These are phyloP conservation scores for Epizoanthus ramosus DNA, from an alignment of 92 coral and sea anemone genomes.

Conservation along the genomic window DNA sequence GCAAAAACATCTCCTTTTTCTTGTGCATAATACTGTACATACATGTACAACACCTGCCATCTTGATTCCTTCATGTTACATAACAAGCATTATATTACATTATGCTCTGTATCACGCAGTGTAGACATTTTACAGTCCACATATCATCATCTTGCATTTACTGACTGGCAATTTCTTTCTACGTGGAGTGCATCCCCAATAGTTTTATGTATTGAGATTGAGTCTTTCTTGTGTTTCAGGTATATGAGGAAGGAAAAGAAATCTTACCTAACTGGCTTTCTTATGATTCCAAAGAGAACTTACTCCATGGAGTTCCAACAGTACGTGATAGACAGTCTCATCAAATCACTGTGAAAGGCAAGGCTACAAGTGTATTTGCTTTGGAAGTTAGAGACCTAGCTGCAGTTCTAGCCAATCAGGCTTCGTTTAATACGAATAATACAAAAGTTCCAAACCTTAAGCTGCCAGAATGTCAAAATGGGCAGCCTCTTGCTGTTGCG, in stretches of 20 bases:
- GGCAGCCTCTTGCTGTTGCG: slow-evolving; percentile 87
- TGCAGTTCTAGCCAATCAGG: slow-evolving; percentile 48
- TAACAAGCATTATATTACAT: too few relatives aligned
- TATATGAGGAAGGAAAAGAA: slow-evolving; percentile 72
- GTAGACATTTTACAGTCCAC: too few relatives aligned
- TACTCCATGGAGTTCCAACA: slow-evolving; percentile 83
- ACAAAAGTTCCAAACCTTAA: slow-evolving; percentile 71
- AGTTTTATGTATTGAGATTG: neutral
- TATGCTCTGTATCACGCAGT: too few relatives aligned
- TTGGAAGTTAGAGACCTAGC: slow-evolving; percentile 82
- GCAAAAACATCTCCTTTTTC: too few relatives aligned
- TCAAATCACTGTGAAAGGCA: slow-evolving; percentile 61
- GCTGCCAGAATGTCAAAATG: slow-evolving; percentile 69
- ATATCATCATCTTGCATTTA: too few relatives aligned
- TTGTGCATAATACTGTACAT: too few relatives aligned
- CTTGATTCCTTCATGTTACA: too few relatives aligned
- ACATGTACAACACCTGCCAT: too few relatives aligned
- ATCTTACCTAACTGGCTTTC: slow-evolving; percentile 92
- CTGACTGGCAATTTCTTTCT: too few relatives aligned
- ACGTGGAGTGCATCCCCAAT: too few relatives aligned
- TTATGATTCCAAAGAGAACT: slow-evolving; percentile 59
- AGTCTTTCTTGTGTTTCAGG: slow-evolving; percentile 50
- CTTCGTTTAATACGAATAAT: slow-evolving; percentile 48
- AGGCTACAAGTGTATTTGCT: slow-evolving; percentile 52
- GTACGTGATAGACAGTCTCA: slow-evolving; percentile 88